phyloP scores from a whole-genome alignment of 2,888 invertebrate species.

The Stenotaenia linearis region DNA sequence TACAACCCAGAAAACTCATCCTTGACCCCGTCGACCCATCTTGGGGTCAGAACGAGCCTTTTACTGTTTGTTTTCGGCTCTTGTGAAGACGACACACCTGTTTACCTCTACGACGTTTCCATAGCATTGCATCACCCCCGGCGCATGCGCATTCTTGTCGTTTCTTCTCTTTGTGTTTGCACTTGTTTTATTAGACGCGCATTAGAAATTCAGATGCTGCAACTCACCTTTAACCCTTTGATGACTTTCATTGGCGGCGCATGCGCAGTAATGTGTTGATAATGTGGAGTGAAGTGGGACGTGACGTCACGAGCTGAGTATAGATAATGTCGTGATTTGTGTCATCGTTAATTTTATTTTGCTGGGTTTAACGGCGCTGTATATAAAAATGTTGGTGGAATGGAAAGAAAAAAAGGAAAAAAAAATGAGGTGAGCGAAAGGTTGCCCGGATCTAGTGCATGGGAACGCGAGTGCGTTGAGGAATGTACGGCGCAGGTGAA shows the following conservation, averaged over 20 bases:
- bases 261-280: neutral
- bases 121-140: neutral
- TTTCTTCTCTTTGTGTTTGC: neutral
- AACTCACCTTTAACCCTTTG: neutral
- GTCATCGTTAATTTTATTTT: slow-evolving; percentile 4
- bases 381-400: neutral
- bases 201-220: neutral
- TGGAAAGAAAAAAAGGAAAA: neutral
- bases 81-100: slow-evolving; percentile 24
- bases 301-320: neutral
- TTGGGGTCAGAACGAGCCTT: neutral
- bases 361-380: neutral
- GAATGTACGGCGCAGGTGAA: slow-evolving; percentile 26
- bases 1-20: neutral
- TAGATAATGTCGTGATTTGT: neutral
- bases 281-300: neutral
- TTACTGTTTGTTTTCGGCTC: slow-evolving; percentile 18
- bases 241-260: neutral
- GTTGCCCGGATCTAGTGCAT: slow-evolving; percentile 24
- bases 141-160: neutral
- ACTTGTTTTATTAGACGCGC: neutral
- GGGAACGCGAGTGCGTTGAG: slow-evolving; percentile 2
- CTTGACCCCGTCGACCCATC: neutral
- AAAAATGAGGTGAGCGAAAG: slow-evolving; percentile 6
- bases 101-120: neutral